A percentile compares a stretch with the other conserved stretches of the same genome.
These are phyloP conservation scores for Gambelia wislizenii DNA, from an alignment of 2,797 vertebrate species.

Conservation along the genomic window DNA sequence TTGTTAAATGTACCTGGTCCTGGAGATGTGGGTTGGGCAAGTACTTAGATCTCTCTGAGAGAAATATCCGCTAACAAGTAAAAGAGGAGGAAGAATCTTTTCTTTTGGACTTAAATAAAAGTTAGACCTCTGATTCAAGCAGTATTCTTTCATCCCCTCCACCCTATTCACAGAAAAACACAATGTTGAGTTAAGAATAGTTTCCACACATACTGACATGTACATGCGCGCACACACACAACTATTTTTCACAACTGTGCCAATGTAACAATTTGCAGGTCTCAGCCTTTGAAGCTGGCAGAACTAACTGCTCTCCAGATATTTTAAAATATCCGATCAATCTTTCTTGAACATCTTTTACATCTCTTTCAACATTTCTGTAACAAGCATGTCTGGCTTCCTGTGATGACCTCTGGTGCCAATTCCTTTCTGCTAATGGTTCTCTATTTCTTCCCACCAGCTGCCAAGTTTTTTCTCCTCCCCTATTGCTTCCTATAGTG, in stretches of 20 bases:
- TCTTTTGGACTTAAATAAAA: no score
- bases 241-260: constrained; percentile 17
- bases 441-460: constrained; percentile 29
- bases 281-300: constrained; percentile 14
- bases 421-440: not conserved
- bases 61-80: not conserved
- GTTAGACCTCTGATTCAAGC: fast-evolving
- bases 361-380: constrained; percentile 27
- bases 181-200: not conserved
- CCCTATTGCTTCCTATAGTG: constrained; percentile 50
- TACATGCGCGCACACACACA: not conserved
- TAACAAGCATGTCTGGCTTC: constrained; percentile 17
- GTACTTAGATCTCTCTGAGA: fast-evolving
- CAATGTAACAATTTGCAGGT: not conserved
- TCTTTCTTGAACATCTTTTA: not conserved
- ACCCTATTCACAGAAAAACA: fast-evolving
- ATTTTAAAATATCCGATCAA: not conserved
- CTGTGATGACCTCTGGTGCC: not conserved
- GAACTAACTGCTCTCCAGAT: not conserved
- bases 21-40: fast-evolving
- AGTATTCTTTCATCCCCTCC: not conserved
- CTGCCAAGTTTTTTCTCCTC: constrained; percentile 36
- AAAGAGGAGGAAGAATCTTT: not conserved
- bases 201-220: not conserved
- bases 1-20: not conserved